Percentiles rank a stretch among this genome's conserved stretches.
These are phyloP conservation scores for Oopsacas minuta DNA, from an alignment of 37 sponge, comb jelly and placozoan species.

Conservation along the genomic window DNA sequence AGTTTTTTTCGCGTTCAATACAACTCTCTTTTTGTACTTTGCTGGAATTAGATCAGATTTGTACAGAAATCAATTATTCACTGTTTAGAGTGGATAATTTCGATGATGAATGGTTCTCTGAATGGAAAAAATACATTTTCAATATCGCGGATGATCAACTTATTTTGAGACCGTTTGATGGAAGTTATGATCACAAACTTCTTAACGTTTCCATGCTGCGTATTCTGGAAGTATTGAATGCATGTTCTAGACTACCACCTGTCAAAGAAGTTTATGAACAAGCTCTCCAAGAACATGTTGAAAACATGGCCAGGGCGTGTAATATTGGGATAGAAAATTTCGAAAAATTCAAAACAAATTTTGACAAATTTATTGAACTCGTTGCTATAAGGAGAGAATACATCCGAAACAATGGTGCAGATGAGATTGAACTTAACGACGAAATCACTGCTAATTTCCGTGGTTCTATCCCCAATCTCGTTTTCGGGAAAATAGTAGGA, in stretches of 20 bases:
- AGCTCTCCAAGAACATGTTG: not conserved
- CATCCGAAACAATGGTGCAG: not conserved
- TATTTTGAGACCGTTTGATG: not conserved
- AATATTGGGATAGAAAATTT: not conserved
- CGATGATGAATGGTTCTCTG: not conserved
- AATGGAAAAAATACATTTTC: constrained; percentile 4
- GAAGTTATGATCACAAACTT: not conserved
- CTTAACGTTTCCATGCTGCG: not conserved
- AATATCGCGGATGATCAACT: constrained; percentile 3
- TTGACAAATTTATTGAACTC: not conserved
- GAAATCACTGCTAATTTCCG: not conserved
- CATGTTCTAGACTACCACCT: not conserved
- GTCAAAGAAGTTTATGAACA: not conserved
- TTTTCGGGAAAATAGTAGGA: constrained; percentile 14
- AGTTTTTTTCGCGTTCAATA: not conserved
- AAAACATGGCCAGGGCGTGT: not conserved
- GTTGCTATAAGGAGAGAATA: not conserved
- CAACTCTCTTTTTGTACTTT: not conserved
- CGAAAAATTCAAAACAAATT: not conserved
- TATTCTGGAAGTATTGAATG: not conserved
- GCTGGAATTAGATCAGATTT: not conserved
- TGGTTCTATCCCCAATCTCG: not conserved
- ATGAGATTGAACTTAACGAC: not conserved
- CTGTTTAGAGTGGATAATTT: not conserved
- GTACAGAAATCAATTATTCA: not conserved